Evolutionary conservation across 2,888 invertebrate species (phyloP), one percentile per base, ranked within the genome.

Genomic region (Dyspetes luteomarginatus): DNA sequence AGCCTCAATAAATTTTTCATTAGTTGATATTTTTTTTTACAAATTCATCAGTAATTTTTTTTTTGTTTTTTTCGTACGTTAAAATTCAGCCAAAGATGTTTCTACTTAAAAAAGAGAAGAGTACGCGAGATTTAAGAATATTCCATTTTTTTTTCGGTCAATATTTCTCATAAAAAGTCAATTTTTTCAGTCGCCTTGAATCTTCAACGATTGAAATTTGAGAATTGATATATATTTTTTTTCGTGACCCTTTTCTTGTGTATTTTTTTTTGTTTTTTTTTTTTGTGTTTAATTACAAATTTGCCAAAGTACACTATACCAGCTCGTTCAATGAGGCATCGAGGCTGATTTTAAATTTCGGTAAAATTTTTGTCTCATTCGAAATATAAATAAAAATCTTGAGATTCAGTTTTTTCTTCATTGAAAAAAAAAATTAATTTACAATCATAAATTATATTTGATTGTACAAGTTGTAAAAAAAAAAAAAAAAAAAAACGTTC

Each of bases 401-500:
- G n/a, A 58, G 30, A 28, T 50, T n/a, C 22, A 2, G 45, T 58
- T n/a, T 48, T 28, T 45, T 45, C 22, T 1, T n/a, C n/a, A n/a
- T n/a, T n/a, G n/a, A n/a, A n/a, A n/a, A n/a, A n/a, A n/a, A n/a
- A n/a, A n/a, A 58, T 43, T 28, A 71, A 50, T 58, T 12, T 69
- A 45, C 68, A 56, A 69, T 56, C 45, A 12, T 48, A 55, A 71
- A 45, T 45, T 48, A 24, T 15, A 15, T 4, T 36, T 7, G 45
- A 64, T 64, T 15, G 64, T 68, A 3, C 17, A 17, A 17, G 26
- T 48, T 22, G 45, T 26, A 36, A 36, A 9, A 36, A 12, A 36
- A 12, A 12, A 9, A 36, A 12, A 36, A 36, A 12, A 36, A 36
- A 22, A 62, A 24, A 56, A 3, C 56, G 73, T 22, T 48, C n/a